phyloP scores from a whole-genome alignment of 2,113 vertebrate genomes.

The Gavialis gangeticus region DNA sequence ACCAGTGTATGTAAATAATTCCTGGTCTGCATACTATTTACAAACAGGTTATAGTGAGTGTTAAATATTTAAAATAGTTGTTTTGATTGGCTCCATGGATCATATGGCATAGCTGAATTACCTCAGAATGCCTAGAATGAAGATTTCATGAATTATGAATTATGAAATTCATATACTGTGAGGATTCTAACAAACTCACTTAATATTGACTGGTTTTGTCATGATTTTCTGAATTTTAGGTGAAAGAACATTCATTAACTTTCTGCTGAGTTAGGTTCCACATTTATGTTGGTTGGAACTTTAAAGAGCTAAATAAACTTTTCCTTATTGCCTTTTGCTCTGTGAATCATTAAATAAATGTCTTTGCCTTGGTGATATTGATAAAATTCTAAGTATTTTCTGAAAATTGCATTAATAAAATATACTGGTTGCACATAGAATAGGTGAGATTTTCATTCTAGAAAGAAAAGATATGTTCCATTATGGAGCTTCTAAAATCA shows the following conservation, averaged over 20 bases:
- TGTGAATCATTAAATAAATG: neutral
- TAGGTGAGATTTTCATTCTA: neutral
- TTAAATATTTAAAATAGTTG: neutral
- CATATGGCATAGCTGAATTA: neutral
- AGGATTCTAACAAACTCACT: neutral
- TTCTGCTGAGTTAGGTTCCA: neutral
- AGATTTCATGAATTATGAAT: neutral
- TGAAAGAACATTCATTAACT: neutral
- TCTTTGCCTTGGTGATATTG: neutral
- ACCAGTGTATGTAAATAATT: neutral
- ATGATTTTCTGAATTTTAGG: neutral
- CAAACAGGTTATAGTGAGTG: neutral
- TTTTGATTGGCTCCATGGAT: neutral
- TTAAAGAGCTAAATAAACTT: neutral
- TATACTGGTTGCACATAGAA: neutral
- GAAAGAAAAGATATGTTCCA: neutral
- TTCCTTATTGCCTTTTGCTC: neutral
- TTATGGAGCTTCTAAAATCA: neutral
- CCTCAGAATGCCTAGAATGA: neutral
- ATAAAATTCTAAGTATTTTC: neutral
- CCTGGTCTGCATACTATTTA: neutral
- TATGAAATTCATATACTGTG: neutral
- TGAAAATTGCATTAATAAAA: neutral
- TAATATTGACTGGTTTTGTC: neutral
- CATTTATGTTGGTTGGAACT: neutral